phyloP scores from a whole-genome alignment of 2,113 vertebrate genomes.

The Hyla sarda region DNA sequence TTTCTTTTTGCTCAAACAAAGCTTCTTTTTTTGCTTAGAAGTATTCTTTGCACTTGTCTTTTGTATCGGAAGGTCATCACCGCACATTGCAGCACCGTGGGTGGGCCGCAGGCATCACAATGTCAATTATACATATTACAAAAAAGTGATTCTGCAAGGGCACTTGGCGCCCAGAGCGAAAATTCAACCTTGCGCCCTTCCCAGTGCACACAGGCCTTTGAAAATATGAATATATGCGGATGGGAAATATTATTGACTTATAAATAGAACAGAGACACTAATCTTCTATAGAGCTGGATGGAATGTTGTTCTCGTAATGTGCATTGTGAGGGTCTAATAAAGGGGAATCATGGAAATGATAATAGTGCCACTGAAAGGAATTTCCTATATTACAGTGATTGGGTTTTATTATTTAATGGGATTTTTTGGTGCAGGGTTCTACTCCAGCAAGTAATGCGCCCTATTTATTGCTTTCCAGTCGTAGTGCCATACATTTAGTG shows the following conservation, averaged over 20 bases:
- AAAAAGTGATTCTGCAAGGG: conserved; percentile 29
- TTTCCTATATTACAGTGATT: not conserved
- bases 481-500: no score
- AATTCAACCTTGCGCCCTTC: conserved; percentile 42
- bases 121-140: conserved; percentile 41
- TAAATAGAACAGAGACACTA: conserved; percentile 35
- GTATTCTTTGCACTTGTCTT: conserved; percentile 24
- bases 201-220: conserved; percentile 34
- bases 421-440: no score
- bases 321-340: not conserved
- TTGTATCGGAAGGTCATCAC: conserved; percentile 39
- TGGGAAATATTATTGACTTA: conserved; percentile 41
- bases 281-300: conserved; percentile 3
- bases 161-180: conserved; percentile 36
- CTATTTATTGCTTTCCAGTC: no score
- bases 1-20: not conserved
- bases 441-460: no score
- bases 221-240: conserved; percentile 35
- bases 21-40: conserved; percentile 12
- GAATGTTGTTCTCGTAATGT: not conserved
- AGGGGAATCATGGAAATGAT: not conserved
- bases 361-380: not conserved
- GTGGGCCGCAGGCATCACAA: conserved; percentile 30
- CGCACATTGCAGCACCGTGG: conserved; percentile 16
- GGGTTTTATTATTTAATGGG: not conserved